These are phyloP conservation scores for Marisa cornuarietis DNA, from an alignment of 1,140 invertebrate species.

Conservation along the genomic window DNA sequence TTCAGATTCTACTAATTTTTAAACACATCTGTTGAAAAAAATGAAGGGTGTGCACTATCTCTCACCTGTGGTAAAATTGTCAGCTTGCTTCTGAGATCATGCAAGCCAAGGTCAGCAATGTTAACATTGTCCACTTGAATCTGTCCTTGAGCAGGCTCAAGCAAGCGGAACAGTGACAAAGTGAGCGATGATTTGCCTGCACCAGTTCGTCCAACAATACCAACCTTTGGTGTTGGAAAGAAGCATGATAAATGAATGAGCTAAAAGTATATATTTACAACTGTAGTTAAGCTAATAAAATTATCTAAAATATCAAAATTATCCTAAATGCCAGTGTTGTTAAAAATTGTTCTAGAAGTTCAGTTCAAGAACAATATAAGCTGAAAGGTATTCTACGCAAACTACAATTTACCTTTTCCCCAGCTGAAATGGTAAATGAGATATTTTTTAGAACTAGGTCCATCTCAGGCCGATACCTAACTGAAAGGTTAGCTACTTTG, in stretches of 20 bases:
- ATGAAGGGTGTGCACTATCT: too few species aligned
- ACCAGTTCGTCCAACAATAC: conserved; percentile 72
- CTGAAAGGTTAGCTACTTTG: conserved; percentile 75
- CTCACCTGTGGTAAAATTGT: conserved; percentile 70
- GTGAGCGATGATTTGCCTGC: conserved; percentile 69
- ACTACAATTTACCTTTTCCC: conserved; percentile 66
- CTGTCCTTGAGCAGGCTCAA: conserved; percentile 70
- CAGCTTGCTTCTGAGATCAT: conserved; percentile 65
- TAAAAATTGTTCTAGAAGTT: too few species aligned
- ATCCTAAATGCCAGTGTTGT: too few species aligned
- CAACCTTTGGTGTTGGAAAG: conserved; percentile 46
- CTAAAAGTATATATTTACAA: too few species aligned
- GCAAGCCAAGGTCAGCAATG: conserved; percentile 59
- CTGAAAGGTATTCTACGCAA: too few species aligned
- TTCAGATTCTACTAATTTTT: too few species aligned
- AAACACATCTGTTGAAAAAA: too few species aligned
- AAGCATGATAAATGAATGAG: too few species aligned
- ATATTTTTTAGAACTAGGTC: conserved; percentile 59
- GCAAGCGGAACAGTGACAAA: conserved; percentile 80
- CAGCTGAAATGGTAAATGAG: conserved; percentile 41
- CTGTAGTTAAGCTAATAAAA: too few species aligned
- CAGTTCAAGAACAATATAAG: too few species aligned
- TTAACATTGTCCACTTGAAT: conserved; percentile 46
- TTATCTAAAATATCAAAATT: too few species aligned
- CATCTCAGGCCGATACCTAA: conserved; percentile 53